phyloP scores from a whole-genome alignment of 2,888 invertebrate genomes.

The Drosophila kanekoi region DNA sequence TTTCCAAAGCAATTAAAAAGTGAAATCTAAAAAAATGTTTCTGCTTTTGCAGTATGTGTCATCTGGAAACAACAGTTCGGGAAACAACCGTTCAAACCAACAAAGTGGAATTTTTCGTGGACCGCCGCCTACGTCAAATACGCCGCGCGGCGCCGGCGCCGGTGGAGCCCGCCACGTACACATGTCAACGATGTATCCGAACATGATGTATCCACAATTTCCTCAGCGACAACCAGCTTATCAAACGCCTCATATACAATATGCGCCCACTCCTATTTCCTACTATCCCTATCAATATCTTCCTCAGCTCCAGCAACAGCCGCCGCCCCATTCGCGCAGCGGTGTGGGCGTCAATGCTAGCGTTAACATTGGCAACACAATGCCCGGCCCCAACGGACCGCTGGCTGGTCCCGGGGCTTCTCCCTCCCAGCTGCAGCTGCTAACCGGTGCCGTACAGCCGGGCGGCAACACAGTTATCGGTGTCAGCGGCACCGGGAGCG shows the following conservation, averaged over 20 bases:
- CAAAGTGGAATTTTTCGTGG: conserved; percentile 80
- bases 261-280: conserved; percentile 65
- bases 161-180: conserved; percentile 73
- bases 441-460: conserved; percentile 80
- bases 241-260: conserved; percentile 75
- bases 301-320: conserved; percentile 63
- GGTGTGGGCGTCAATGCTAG: conserved; percentile 73
- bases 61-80: conserved; percentile 77
- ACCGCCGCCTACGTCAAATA: conserved; percentile 72
- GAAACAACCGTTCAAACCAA: conserved; percentile 77
- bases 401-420: conserved; percentile 73
- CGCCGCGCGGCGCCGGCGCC: conserved; percentile 47
- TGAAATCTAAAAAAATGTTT: not conserved
- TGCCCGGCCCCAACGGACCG: conserved; percentile 78
- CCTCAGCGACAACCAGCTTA: conserved; percentile 76
- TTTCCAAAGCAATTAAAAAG: too few species aligned
- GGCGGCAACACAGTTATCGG: conserved; percentile 85
- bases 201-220: conserved; percentile 77
- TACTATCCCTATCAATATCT: conserved; percentile 71
- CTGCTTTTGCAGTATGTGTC: conserved; percentile 75
- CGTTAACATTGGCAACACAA: conserved; percentile 67
- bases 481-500: conserved; percentile 71
- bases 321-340: conserved; percentile 76
- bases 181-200: conserved; percentile 79
- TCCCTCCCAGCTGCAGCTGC: conserved; percentile 72